Base-by-base conservation (phyloP, 2,797 vertebrate species). In the Oreortyx pictus region DNA sequence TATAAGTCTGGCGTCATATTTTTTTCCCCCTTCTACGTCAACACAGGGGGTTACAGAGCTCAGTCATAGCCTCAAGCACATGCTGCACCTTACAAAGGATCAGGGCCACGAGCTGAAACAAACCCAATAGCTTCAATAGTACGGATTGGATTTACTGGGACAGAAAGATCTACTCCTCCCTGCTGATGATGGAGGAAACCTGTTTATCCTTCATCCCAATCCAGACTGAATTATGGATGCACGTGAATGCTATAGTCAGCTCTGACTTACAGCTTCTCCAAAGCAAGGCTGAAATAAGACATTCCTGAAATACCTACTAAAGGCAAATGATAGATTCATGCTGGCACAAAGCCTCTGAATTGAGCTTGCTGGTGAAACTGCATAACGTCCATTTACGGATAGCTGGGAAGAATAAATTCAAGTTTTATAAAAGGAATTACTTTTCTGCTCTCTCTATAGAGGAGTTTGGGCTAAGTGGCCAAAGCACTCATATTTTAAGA, bases 241-340 rank as follows among this genome's bases (percentile, higher is more conserved):
- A 5, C 23, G 3, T 0, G 14, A 88, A 91, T 71, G 91, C 65
- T 50, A 77, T 11, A 0, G 16, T 74, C 81, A 87, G 75, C 54
- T 90, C 74, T 43, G 72, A 92, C n/a, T 87, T 78, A 54, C 3
- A 47, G 37, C 31, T 37, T 72, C 80, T 73, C 59, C 50, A 80
- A 86, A 78, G 85, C 71, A 73, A 1, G 1, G 60, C 1, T 57
- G 47, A 88, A 93, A 41, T 6, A 60, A 88, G 59, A 52, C 80
- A 84, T 93, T 86, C 87, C 65, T 92, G 62, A 92, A 93, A 93
- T 90, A 81, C 84, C 67, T 79, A 16, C 74, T 25, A 46, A 78
- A 82, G 52, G 64, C 22, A 92, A 94, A 70, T 15, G 11, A 5
- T 20, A 56, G 82, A 75, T 87, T 71, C 71, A 71, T 23, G 56